Evolutionary conservation across 35 echinoderm and acorn worm species (phyloP).

Genomic region (Apostichopus japonicus): DNA sequence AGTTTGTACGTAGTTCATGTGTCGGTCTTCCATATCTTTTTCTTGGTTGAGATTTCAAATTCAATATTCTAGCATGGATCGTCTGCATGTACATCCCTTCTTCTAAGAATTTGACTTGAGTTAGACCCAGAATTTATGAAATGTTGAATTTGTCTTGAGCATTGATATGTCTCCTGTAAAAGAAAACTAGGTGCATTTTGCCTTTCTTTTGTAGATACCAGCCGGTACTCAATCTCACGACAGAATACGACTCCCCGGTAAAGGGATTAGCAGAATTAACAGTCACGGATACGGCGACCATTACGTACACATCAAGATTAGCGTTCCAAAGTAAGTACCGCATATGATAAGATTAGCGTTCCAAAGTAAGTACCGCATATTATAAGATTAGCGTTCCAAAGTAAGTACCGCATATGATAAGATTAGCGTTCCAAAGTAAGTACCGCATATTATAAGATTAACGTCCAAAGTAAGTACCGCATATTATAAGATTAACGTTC

Average conservation of each 20-base stretch:
- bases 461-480: constrained; percentile 90
- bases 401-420: constrained; percentile 90
- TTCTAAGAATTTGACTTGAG: too few species aligned
- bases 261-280: constrained; percentile 86
- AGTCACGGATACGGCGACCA: constrained; percentile 90
- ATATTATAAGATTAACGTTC: constrained; percentile 90
- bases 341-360: constrained; percentile 89
- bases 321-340: constrained; percentile 85
- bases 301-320: constrained; percentile 92
- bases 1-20: too few species aligned
- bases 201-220: constrained; percentile 77
- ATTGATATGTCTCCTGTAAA: too few species aligned
- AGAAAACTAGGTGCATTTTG: too few species aligned
- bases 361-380: constrained; percentile 79
- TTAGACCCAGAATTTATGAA: too few species aligned
- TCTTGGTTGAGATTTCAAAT: too few species aligned
- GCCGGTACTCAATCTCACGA: constrained; percentile 89
- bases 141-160: too few species aligned
- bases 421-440: constrained; percentile 91
- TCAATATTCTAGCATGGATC: too few species aligned
- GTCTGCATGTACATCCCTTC: too few species aligned
- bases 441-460: constrained; percentile 90
- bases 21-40: too few species aligned
- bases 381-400: constrained; percentile 79
- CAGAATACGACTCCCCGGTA: constrained; percentile 86